Conservation (phyloP, 2,797 vertebrate genomes). For the Ptychobarbus kaznakovi region DNA sequence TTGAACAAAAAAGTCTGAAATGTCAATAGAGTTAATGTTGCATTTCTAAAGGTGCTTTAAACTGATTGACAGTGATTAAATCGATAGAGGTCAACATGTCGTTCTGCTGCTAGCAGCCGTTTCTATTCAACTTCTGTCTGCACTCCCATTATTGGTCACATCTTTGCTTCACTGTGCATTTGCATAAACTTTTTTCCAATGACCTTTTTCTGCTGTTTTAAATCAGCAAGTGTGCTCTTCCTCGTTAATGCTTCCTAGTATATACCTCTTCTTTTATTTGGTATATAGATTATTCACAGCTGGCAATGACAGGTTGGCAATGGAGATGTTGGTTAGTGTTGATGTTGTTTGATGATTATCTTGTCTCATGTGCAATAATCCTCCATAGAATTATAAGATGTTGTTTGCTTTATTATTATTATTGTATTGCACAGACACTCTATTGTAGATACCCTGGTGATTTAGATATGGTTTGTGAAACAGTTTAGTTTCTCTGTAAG, state of each 20-base stretch:
- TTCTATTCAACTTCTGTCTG: neutral
- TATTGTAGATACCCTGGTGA: neutral
- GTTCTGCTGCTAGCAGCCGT: neutral
- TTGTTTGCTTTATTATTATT: neutral
- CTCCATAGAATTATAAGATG: neutral
- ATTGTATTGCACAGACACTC: neutral
- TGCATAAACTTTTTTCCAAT: conserved; percentile 11
- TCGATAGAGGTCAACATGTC: neutral
- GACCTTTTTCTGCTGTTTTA: conserved; percentile 5
- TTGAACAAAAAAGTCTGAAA: neutral
- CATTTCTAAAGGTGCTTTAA: conserved; percentile 6
- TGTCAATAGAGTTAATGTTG: neutral
- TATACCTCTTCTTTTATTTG: neutral
- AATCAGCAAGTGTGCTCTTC: conserved; percentile 11
- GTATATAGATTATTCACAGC: conserved; percentile 20
- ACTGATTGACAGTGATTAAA: neutral
- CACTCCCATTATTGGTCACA: neutral
- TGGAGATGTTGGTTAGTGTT: conserved; percentile 7
- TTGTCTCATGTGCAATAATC: neutral
- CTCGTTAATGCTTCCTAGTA: neutral
- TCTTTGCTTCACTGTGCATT: neutral
- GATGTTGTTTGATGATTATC: neutral
- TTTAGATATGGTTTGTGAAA: neutral
- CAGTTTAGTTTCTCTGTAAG: neutral
- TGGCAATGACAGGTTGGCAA: conserved; percentile 1